Conservation (phyloP, 2,113 vertebrate species). For the Pterocles burchelli region DNA sequence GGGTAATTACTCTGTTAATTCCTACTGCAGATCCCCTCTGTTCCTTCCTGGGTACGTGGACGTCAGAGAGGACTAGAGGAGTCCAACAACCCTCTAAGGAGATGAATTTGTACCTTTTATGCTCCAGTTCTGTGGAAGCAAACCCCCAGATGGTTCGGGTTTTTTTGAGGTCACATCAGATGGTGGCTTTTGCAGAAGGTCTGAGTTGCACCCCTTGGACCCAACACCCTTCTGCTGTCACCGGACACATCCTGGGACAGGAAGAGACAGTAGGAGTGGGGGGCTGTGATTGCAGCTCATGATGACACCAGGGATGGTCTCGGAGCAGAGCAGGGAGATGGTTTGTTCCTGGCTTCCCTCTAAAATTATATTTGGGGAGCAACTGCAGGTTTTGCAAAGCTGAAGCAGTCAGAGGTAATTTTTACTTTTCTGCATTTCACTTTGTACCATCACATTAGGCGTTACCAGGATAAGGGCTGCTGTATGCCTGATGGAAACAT, state of each 20-base stretch:
- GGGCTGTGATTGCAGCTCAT: background rate
- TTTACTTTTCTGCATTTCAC: background rate
- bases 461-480: background rate
- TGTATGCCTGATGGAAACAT: accelerated
- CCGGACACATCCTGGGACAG: accelerated
- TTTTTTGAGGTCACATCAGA: background rate
- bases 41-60: background rate
- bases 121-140: background rate
- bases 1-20: background rate
- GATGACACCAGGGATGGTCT: background rate
- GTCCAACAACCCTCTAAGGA: background rate
- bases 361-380: accelerated
- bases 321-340: background rate
- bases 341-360: background rate
- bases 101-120: background rate
- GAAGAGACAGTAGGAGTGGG: background rate
- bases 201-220: accelerated
- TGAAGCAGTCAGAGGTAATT: background rate
- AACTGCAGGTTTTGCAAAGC: background rate
- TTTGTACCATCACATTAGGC: accelerated
- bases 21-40: background rate
- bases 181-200: background rate
- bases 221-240: background rate
- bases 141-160: background rate
- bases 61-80: background rate